These are phyloP conservation scores for Chiridota heheva DNA, from an alignment of 35 echinoderm and acorn worm species.

Conservation along the genomic window DNA sequence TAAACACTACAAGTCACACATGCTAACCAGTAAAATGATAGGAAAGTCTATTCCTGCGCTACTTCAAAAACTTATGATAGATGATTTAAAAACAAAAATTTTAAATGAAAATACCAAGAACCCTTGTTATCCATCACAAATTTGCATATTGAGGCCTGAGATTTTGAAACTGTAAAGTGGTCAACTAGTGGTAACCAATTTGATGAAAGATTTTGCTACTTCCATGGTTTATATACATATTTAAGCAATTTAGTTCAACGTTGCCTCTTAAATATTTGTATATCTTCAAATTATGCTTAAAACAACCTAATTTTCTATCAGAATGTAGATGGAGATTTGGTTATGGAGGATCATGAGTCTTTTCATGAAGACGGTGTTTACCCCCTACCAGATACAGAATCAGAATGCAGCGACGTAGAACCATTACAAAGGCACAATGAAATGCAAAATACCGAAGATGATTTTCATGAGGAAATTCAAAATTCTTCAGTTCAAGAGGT, in stretches of 20 bases:
- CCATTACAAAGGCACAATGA: slow-evolving; percentile 11
- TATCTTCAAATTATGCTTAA: not conserved
- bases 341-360: slow-evolving; percentile 50
- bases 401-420: slow-evolving; percentile 60
- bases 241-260: not conserved
- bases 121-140: no score
- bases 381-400: slow-evolving; percentile 87
- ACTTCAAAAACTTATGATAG: no score
- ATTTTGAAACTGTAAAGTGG: no score
- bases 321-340: slow-evolving; percentile 39
- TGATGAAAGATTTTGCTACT: not conserved
- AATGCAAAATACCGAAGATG: not conserved
- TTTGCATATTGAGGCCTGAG: no score
- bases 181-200: no score
- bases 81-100: no score
- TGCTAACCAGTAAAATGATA: no score
- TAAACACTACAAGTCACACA: no score
- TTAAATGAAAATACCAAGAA: no score
- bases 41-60: no score
- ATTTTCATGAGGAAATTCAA: not conserved
- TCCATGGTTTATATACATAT: not conserved
- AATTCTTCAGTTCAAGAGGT: not conserved
- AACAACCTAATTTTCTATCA: not conserved
- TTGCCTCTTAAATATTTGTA: not conserved
- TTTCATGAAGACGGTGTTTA: slow-evolving; percentile 72